Base-by-base conservation (phyloP, 2,888 invertebrate genomes). In the Odontocerum albicorne region DNA sequence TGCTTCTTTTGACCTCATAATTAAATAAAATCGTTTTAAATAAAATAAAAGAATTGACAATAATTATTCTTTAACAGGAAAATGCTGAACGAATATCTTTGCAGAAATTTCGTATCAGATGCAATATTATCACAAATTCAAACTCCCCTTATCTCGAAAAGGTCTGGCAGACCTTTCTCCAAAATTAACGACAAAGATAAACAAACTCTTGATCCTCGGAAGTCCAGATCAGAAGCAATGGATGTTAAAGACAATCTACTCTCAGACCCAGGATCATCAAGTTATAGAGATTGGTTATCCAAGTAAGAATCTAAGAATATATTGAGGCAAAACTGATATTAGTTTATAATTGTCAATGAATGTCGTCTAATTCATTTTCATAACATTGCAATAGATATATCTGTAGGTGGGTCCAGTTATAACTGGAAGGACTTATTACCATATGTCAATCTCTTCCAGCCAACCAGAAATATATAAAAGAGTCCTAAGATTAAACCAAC, bases 1-100 rank as follows among this genome's bases (percentile, higher is more conserved):
- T 27, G 27, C 27, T 7, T 7, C 27, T 8, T 27, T 27, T 27
- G 10, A 27, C 6, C n/a, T 27, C 6, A 7, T 27, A 27, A 27
- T 8, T 7, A 27, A 27, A 7, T 27, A 27, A 7, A 27, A 27
- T n/a, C n/a, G n/a, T n/a, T n/a, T n/a, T n/a, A n/a, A n/a, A n/a
- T n/a, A n/a, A n/a, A n/a, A n/a, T n/a, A n/a, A n/a, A n/a, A n/a
- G n/a, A n/a, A n/a, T n/a, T n/a, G n/a, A n/a, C n/a, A n/a, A n/a
- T n/a, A n/a, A n/a, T n/a, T n/a, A n/a, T n/a, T n/a, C 2, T 47
- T 20, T 59, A 67, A 2, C 64, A 88, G 88, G 65, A 80, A 81
- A 68, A 86, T 84, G 80, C 88, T 90, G 84, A 89, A 88, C 65
- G 87, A 90, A 66, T 90, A 87, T 67, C 73, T 87, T 40, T 89